A percentile compares a stretch with the other conserved stretches of the same genome.
These are phyloP conservation scores for Mionectes macconnelli DNA, from an alignment of 2,113 vertebrate genomes.

Conservation along the genomic window DNA sequence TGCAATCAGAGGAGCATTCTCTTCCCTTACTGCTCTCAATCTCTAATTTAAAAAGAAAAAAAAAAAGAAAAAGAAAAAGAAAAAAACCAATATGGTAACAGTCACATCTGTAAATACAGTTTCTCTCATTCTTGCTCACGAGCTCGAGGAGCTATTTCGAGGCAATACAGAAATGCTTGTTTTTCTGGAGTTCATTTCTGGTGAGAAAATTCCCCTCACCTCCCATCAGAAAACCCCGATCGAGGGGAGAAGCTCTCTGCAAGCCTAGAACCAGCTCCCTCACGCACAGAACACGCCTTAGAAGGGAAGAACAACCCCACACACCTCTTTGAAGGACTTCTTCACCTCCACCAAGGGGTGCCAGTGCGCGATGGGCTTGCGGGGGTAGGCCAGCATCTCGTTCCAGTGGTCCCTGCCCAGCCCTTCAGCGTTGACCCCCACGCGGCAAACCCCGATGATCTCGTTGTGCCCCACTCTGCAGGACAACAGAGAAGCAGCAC, in stretches of 20 bases:
- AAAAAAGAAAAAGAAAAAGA: no score
- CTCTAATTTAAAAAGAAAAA: background rate
- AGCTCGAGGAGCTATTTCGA: background rate
- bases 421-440: conserved; percentile 88
- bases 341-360: conserved; percentile 94
- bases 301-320: conserved; percentile 8
- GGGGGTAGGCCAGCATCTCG: conserved; percentile 95
- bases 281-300: background rate
- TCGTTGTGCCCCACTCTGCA: conserved; percentile 96
- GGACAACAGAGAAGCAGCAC: background rate
- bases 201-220: conserved; percentile 8
- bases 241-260: background rate
- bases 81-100: background rate
- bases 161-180: background rate
- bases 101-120: conserved; percentile 24
- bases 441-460: conserved; percentile 92
- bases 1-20: conserved; percentile 34
- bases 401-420: conserved; percentile 98
- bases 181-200: conserved; percentile 6
- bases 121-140: background rate
- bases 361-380: conserved; percentile 98
- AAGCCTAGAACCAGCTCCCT: conserved; percentile 5
- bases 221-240: background rate
- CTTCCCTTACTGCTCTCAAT: background rate
- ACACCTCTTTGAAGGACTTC: conserved; percentile 96